Base-by-base conservation (phyloP, 2,888 invertebrate species). In the Ctenicera cuprea region DNA sequence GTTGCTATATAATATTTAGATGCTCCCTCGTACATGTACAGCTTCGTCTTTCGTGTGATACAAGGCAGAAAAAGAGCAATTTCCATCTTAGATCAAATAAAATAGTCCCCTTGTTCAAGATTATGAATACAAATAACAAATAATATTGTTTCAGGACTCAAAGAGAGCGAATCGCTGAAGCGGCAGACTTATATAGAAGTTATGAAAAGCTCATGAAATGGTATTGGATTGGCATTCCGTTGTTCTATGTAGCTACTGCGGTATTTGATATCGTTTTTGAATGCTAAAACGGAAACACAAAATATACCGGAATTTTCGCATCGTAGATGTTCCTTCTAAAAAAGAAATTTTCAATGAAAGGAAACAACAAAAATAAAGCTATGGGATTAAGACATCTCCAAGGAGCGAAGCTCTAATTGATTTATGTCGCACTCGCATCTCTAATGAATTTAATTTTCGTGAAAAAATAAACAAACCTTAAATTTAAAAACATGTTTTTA, bases 91-190 rank as follows among this genome's bases (percentile, higher is more conserved):
- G 43, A 75, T 73, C 71, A 74, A 74, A 73, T 74, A 70, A 68
- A 71, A 68, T 64, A 67, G 75, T 73, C 73, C 73, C 75, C 76
- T 74, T 69, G 73, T 73, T 75, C 71, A 65, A 74, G 76, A 80
- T 80, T 82, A 80, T 82, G 80, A 82, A 82, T 82, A 82, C 78
- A 81, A 82, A 82, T 78, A 81, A 80, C 79, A 82, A 80, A 82
- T 82, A 82, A 82, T 80, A 81, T 82, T 81, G 82, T 84, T 84
- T 80, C 78, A 79, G 80, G 79, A 76, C 74, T 84, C 83, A 83
- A 84, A 84, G 84, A 82, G 80, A 82, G 75, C 70, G 75, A 78
- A 62, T 76, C 78, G 76, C 52, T 74, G 73, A 73, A 73, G 74
- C 77, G 77, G 78, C 70, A 75, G 73, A 75, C 70, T 70, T 75